Base-by-base conservation (phyloP, 2,113 vertebrate species). In the Cololabis saira region DNA sequence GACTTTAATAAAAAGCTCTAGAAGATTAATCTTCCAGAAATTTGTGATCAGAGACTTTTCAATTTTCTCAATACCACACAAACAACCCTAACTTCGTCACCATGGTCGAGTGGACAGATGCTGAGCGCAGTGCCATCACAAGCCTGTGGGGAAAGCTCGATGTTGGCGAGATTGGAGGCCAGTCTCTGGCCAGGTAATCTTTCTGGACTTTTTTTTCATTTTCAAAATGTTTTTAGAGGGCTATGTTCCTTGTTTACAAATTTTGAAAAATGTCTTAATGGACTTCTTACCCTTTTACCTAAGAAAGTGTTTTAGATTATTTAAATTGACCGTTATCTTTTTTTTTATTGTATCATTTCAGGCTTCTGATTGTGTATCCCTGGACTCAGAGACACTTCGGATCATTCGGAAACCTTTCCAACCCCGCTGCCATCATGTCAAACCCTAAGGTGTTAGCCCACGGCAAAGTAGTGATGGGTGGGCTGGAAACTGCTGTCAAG, bases 331-430 rank as follows among this genome's bases (percentile, higher is more conserved):
- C 0, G 3, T 30, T 27, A 12, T 18, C 12, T 24, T 7, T 59
- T 4, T 11, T 51, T 57, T 5, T 10, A 17, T 18, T 5, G 19
- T 40, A 4, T 72, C 2, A 9, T 33, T 58, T 0, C 45, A 92
- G 91, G 65, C 84, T 94, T 54, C 94, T 96, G 71, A 0, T 19
- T 51, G 89, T 89, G 71, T 93, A 65, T 47, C 95, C 94, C 0
- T 87, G 82, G 84, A 91, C 92, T 0, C 95, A 96, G 92, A 93
- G 94, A 60, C 94, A 96, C 84, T 96, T 96, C 77, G 74, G 86
- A 3, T 74, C 92, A 37, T 95, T 94, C 0, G 93, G 94, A 13
- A 87, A 95, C 78, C 89, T 92, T 76, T 82, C 76, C 18, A 93
- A 90, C 62, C 92, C 92, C 0, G 51, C 64, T 19, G 93, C 95